Conservation (phyloP, 1,140 invertebrate genomes). For the Mycetomoellerius zeteki region DNA sequence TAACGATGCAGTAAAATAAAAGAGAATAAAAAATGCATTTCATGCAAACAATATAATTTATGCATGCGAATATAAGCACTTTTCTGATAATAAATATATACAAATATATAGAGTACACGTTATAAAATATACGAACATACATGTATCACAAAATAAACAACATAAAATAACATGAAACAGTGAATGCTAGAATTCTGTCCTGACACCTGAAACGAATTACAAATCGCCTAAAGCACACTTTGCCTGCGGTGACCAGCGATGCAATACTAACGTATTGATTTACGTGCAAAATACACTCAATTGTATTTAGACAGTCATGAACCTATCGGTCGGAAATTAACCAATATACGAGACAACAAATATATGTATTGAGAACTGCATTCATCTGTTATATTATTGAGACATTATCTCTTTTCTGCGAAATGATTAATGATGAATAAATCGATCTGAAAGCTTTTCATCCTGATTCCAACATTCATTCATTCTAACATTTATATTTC, state of each 20-base stretch:
- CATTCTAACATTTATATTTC: not conserved
- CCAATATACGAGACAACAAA: not conserved
- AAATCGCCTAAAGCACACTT: not conserved
- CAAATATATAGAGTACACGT: not conserved
- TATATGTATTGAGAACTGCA: not conserved
- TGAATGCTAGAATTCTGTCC: not conserved
- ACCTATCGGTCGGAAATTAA: not conserved
- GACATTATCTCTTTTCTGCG: not conserved
- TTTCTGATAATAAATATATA: not conserved
- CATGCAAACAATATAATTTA: too few species aligned
- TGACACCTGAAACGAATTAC: not conserved
- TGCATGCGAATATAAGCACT: too few species aligned
- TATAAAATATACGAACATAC: not conserved
- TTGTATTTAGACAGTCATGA: slow-evolving; percentile 19
- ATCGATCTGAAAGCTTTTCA: not conserved
- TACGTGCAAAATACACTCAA: slow-evolving; percentile 8
- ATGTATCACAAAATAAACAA: not conserved
- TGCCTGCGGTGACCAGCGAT: not conserved
- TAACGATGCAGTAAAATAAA: too few species aligned
- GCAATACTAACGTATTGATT: slow-evolving; percentile 33
- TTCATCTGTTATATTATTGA: not conserved
- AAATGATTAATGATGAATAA: not conserved
- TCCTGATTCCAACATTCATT: not conserved
- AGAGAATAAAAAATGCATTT: too few species aligned
- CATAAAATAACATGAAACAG: not conserved